Evolutionary conservation across 2,888 invertebrate species (phyloP).

Genomic region (Drosophila prostipennis): DNA sequence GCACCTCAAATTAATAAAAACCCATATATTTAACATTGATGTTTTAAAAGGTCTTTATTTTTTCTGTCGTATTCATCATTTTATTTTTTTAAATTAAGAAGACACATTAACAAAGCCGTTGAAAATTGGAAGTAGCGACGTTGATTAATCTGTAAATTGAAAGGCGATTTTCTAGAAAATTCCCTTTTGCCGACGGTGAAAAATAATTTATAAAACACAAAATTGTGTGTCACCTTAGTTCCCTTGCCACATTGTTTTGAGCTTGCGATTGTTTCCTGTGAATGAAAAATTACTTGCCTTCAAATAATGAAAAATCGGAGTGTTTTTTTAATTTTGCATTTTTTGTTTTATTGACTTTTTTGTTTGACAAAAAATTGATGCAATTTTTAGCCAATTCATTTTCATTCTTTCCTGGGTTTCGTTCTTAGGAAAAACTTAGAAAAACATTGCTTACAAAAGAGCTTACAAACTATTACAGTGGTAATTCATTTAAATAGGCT

Average conservation of each 20-base stretch:
- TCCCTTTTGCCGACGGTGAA: conserved; percentile 11
- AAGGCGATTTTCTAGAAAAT: conserved; percentile 16
- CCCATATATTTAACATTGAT: too few relatives aligned
- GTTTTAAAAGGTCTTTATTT: too few relatives aligned
- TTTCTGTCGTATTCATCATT: too few relatives aligned
- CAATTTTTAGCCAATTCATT: conserved; percentile 71
- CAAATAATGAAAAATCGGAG: conserved; percentile 23
- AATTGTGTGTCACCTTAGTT: neutral
- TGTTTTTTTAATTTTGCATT: conserved; percentile 19
- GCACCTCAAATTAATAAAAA: too few relatives aligned
- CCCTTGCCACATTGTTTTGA: conserved; percentile 6
- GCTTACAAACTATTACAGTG: conserved; percentile 61
- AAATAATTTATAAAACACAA: neutral
- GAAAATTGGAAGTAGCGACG: neutral
- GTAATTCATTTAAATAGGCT: conserved; percentile 39
- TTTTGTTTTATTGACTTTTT: conserved; percentile 46
- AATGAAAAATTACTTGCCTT: conserved; percentile 31
- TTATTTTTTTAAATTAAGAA: too few relatives aligned
- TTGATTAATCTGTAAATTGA: conserved; percentile 8
- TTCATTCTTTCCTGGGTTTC: conserved; percentile 46
- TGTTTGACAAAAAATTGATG: conserved; percentile 79
- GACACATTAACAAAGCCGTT: neutral
- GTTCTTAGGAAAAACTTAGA: conserved; percentile 46
- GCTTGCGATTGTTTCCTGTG: neutral
- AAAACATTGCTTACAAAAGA: conserved; percentile 46